A percentile compares a stretch with the other conserved stretches of the same genome.
These are phyloP conservation scores for Setophaga petechia DNA, from an alignment of 2,113 vertebrate species.

Conservation along the genomic window DNA sequence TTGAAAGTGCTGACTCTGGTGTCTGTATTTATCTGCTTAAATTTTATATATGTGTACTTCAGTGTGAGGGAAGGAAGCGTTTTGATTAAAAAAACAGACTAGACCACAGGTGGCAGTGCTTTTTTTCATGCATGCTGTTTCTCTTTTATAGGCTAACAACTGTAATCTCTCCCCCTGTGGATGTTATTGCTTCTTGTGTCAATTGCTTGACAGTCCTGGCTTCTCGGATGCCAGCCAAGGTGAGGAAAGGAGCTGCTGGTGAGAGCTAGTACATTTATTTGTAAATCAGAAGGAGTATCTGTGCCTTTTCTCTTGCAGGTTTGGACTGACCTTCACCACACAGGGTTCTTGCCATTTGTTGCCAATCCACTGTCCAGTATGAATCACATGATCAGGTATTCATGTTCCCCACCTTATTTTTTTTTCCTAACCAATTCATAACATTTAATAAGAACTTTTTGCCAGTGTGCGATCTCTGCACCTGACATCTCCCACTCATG, in stretches of 20 bases:
- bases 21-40: not conserved
- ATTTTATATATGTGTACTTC: not conserved
- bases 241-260: constrained; percentile 45
- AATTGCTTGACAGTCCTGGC: constrained; percentile 93
- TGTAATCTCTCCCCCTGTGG: constrained; percentile 91
- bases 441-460: not conserved
- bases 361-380: constrained; percentile 86
- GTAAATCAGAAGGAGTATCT: not conserved
- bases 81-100: not conserved
- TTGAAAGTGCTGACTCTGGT: not conserved
- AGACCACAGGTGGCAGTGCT: not conserved
- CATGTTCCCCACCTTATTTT: not conserved
- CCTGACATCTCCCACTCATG: not conserved
- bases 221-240: constrained; percentile 92
- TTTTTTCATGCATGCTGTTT: not conserved
- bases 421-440: not conserved
- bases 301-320: constrained; percentile 76
- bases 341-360: constrained; percentile 93
- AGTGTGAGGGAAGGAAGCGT: not conserved
- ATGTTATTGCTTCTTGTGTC: constrained; percentile 95
- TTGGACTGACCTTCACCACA: constrained; percentile 96
- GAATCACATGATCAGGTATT: constrained; percentile 90
- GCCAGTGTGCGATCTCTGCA: not conserved
- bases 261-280: not conserved
- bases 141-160: constrained; percentile 83